phyloP scores from a whole-genome alignment of 2,888 invertebrate species.

The Apocheima hispidaria region DNA sequence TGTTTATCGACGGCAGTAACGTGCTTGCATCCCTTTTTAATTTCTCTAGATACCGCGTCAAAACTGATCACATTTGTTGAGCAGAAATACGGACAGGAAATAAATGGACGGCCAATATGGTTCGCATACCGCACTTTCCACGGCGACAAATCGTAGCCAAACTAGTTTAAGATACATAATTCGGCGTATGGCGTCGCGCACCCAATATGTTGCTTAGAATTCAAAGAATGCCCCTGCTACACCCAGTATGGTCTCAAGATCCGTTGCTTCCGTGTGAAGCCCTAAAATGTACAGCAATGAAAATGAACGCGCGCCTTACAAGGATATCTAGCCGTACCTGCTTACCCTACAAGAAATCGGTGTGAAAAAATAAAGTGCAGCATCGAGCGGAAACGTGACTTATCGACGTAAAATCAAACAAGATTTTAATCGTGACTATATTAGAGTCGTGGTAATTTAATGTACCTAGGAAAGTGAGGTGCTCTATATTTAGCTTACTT shows the following conservation, averaged over 20 bases:
- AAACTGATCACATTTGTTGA: too few relatives aligned
- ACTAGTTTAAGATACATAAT: slow-evolving; percentile 22
- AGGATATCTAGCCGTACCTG: slow-evolving; percentile 16
- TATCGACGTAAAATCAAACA: neutral
- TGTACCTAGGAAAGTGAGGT: neutral
- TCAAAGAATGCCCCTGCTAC: slow-evolving; percentile 13
- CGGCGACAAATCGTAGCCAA: slow-evolving; percentile 7
- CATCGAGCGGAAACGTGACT: slow-evolving; percentile 17
- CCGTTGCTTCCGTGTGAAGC: slow-evolving; percentile 33
- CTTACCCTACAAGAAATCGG: slow-evolving; percentile 23
- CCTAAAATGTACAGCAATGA: slow-evolving; percentile 33
- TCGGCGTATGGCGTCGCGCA: slow-evolving; percentile 14
- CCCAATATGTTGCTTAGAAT: slow-evolving; percentile 26
- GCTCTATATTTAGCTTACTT: too few relatives aligned
- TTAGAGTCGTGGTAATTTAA: neutral
- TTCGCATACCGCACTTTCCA: slow-evolving; percentile 19
- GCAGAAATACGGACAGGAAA: slow-evolving; percentile 3
- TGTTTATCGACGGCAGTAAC: too few relatives aligned
- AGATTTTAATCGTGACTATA: neutral
- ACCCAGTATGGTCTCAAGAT: slow-evolving; percentile 20
- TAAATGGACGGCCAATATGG: slow-evolving; percentile 3
- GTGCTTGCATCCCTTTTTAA: too few relatives aligned
- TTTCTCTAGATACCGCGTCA: too few relatives aligned
- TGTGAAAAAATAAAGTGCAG: slow-evolving; percentile 24
- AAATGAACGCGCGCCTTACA: slow-evolving; percentile 28